A percentile compares a stretch with the other conserved stretches of the same genome.
phyloP scores from a whole-genome alignment of 2,113 vertebrate species.

The Oryzias curvinotus region DNA sequence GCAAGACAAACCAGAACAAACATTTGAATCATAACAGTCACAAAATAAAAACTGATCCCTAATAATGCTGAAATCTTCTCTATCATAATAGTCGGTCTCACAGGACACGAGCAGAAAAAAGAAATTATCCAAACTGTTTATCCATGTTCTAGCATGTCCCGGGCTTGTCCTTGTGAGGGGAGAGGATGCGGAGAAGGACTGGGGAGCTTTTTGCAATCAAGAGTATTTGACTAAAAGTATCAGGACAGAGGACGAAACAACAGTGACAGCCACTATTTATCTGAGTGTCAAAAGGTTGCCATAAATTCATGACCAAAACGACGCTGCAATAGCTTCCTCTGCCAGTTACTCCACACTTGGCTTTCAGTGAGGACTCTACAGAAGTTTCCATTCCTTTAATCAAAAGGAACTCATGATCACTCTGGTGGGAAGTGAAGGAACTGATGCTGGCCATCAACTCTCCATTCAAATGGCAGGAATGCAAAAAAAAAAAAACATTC shows the following conservation, averaged over 20 bases:
- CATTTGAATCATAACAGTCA: slow-evolving; percentile 11
- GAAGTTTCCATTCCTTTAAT: slow-evolving; percentile 72
- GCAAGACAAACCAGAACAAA: slow-evolving; percentile 34
- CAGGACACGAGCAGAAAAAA: slow-evolving; percentile 12
- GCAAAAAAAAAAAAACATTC: too few relatives aligned
- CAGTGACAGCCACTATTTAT: slow-evolving; percentile 75
- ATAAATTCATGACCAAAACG: slow-evolving; percentile 75
- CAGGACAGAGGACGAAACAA: slow-evolving; percentile 59
- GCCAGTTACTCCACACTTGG: slow-evolving; percentile 70
- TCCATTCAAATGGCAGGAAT: too few relatives aligned
- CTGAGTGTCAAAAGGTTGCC: slow-evolving; percentile 62
- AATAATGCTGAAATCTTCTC: slow-evolving; percentile 30
- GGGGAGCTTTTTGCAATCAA: slow-evolving; percentile 62
- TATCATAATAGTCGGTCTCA: slow-evolving; percentile 5
- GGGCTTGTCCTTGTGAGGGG: slow-evolving; percentile 26
- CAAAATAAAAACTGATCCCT: slow-evolving; percentile 27
- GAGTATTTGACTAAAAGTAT: slow-evolving; percentile 71
- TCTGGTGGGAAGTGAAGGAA: slow-evolving; percentile 29
- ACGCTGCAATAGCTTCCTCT: slow-evolving; percentile 74
- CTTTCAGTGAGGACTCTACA: slow-evolving; percentile 40
- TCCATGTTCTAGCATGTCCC: slow-evolving; percentile 34
- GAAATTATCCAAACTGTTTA: slow-evolving; percentile 15
- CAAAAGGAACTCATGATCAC: slow-evolving; percentile 49
- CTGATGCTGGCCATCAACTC: background rate
- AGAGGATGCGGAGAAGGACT: slow-evolving; percentile 30